Evolutionary conservation across 2,797 vertebrate species (phyloP).

Genomic region (Propithecus perrieri): DNA sequence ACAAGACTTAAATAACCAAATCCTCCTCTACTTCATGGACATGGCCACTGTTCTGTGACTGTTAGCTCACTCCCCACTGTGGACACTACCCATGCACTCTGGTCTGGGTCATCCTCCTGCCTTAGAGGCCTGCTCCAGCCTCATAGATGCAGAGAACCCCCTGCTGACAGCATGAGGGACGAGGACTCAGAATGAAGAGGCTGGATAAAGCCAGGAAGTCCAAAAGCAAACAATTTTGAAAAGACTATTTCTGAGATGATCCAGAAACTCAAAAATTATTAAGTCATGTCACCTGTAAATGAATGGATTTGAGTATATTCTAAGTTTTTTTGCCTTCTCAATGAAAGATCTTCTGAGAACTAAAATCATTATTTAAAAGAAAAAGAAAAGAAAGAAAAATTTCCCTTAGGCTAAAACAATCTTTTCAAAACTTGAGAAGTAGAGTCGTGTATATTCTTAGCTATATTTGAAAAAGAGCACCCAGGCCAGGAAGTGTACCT

Average conservation of each 20-base stretch:
- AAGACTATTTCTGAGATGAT: constrained; percentile 2
- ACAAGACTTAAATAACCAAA: background rate
- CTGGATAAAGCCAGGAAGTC: background rate
- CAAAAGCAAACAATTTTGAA: constrained; percentile 26
- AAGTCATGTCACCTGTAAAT: background rate
- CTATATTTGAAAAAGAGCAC: background rate
- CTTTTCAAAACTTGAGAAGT: constrained; percentile 8
- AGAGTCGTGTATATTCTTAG: background rate
- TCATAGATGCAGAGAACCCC: background rate
- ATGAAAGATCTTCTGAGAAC: background rate
- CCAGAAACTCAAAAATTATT: constrained; percentile 41
- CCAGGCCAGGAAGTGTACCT: background rate
- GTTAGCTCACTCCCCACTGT: background rate
- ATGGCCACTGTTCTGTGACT: background rate
- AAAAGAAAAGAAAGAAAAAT: background rate
- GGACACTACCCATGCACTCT: background rate
- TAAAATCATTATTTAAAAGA: constrained; percentile 16
- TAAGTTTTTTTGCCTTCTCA: constrained; percentile 12
- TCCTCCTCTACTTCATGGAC: background rate
- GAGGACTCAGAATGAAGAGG: background rate
- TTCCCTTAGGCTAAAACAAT: background rate
- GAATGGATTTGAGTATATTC: background rate
- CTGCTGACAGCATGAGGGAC: background rate
- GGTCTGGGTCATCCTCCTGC: background rate
- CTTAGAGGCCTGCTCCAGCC: background rate